Evolutionary conservation across 2,888 invertebrate genomes (phyloP), one percentile per base, ranked within the genome.

Genomic region (Diarsia dahlii): DNA sequence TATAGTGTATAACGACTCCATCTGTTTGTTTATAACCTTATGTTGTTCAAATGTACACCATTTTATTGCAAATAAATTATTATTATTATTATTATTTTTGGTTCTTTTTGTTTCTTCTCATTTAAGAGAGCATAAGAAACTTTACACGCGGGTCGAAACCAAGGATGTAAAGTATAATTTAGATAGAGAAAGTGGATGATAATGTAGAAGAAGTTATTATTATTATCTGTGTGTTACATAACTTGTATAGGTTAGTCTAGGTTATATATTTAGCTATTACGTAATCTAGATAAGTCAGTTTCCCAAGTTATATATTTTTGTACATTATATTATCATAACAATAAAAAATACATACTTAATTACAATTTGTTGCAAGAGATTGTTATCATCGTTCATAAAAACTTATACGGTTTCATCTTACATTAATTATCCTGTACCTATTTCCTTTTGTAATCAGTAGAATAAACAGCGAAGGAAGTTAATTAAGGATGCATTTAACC

Each of bases 291-390:
- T 54, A 28, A 34, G 34, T 60, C 15, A 9, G 60, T 18, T 34
- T 18, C 0, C 10, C 0, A 34, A 34, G 28, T 28, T 28, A 15
- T 58, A 15, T 34, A 18, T 28, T 28, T 58, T 58, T 28, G 15
- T 45, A 70, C 6, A 39, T 39, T 62, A 52, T n/a, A n/a, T n/a
- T n/a, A n/a, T n/a, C n/a, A n/a, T n/a, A n/a, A n/a, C n/a, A n/a
- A n/a, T n/a, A n/a, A n/a, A n/a, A 23, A 39, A n/a, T 56, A 66
- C 39, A 46, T 46, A 66, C 39, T 39, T 46, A 46, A 80, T 18
- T 81, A 34, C 34, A 28, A 58, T 67, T 56, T 39, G 6, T 23
- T 73, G 76, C 60, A 80, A 62, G 20, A 71, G 76, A 71, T 84
- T n/a, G 54, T 62, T 80, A 72, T 62, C 60, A 34, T 45, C 20